Base-by-base conservation (phyloP, 2,797 vertebrate genomes). In the Gambelia wislizenii region DNA sequence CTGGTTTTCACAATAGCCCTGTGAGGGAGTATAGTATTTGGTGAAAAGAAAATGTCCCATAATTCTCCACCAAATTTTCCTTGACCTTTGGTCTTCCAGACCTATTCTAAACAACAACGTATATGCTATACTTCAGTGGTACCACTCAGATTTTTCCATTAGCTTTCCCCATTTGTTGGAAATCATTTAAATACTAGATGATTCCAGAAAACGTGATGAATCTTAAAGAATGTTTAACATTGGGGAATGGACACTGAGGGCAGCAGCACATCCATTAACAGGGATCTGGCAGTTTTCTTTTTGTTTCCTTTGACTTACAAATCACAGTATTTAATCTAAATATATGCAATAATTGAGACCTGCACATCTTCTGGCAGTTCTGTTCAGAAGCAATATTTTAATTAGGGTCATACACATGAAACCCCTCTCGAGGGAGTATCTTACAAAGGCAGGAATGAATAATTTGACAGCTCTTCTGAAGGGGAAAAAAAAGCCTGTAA, bases 321-420 rank as follows among this genome's bases (percentile, higher is more conserved):
- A 91, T 77, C 33, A 88, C 88, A 91, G 88, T 39, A 85, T 85
- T 81, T 81, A 81, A 87, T 91, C 89, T 52, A 90, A 89, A 92
- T 86, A 49, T 64, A 44, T 80, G 4, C 6, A 52, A 88, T 44
- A 94, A 91, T 14, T 85, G 89, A 93, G 20, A 91, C 5, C 77
- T 85, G 56, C 49, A 84, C n/a, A 42, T 88, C 75, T 90, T 94
- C 84, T 88, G 47, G 18, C 74, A 87, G 25, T 89, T 93, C 47
- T 16, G 89, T 91, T 90, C 83, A 88, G 78, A 77, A 89, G 89
- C 18, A 92, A 61, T 82, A 87, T 93, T 93, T 95, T 91, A 92
- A 92, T 93, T 85, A 79, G 78, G 86, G 69, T 90, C 92, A 78
- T 13, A 2, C 82, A 39, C n/a, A 89, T 12, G 27, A 67, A 83